phyloP scores from a whole-genome alignment of 2,888 invertebrate genomes.

The Lycia hirtaria region DNA sequence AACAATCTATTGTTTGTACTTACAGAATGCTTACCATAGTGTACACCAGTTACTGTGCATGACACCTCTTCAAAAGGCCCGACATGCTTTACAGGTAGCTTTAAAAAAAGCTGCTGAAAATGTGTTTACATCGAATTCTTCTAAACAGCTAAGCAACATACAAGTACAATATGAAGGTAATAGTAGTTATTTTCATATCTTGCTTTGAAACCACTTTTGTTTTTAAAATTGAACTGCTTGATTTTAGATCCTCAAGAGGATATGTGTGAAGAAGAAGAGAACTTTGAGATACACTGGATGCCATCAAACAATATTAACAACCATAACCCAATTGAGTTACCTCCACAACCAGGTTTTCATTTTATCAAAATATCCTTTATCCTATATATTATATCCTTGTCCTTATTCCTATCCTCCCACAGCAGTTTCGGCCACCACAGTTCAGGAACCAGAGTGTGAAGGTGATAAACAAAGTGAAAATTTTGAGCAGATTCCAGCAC shows the following conservation, averaged over 20 bases:
- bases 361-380: conserved; percentile 33
- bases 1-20: conserved; percentile 17
- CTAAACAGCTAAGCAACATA: conserved; percentile 56
- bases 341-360: conserved; percentile 58
- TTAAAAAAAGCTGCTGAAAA: conserved; percentile 75
- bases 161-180: conserved; percentile 63
- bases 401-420: conserved; percentile 39
- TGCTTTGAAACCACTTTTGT: not conserved
- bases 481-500: not conserved
- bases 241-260: conserved; percentile 66
- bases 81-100: conserved; percentile 70
- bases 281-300: conserved; percentile 69
- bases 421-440: conserved; percentile 33
- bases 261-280: conserved; percentile 70
- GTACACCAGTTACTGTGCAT: conserved; percentile 62
- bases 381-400: conserved; percentile 40
- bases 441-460: not conserved
- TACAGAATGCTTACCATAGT: conserved; percentile 54
- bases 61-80: conserved; percentile 78
- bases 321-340: conserved; percentile 41
- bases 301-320: conserved; percentile 50
- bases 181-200: not conserved
- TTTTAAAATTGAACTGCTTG: not conserved
- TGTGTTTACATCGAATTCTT: conserved; percentile 61
- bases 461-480: not conserved